These are phyloP conservation scores for Elachura formosa DNA, from an alignment of 2,113 vertebrate genomes.

Conservation along the genomic window DNA sequence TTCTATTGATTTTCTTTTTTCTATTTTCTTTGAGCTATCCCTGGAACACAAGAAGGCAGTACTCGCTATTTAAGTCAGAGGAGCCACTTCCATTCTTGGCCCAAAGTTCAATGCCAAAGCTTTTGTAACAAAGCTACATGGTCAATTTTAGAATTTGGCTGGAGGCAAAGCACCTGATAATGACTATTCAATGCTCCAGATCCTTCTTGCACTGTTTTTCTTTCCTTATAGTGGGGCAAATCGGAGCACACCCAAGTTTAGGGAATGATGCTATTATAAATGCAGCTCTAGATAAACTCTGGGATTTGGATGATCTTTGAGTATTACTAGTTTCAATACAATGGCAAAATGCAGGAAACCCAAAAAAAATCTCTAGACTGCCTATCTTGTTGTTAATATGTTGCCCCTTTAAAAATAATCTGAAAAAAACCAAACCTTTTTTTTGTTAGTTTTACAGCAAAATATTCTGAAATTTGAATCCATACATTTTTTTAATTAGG, in stretches of 20 bases:
- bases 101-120: background rate
- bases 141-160: background rate
- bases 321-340: background rate
- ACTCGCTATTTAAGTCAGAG: background rate
- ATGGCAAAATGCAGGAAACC: background rate
- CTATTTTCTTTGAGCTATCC: background rate
- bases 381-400: background rate
- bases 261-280: background rate
- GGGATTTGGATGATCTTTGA: background rate
- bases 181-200: background rate
- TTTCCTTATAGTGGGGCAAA: background rate
- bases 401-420: background rate
- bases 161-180: background rate
- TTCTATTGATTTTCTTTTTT: background rate
- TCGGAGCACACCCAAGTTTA: background rate
- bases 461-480: background rate
- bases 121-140: background rate
- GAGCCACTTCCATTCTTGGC: background rate
- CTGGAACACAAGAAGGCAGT: background rate
- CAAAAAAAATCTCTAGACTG: accelerated
- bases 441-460: background rate
- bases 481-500: background rate
- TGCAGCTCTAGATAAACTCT: background rate
- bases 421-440: background rate
- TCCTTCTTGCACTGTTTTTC: background rate